phyloP scores from a whole-genome alignment of 2,797 vertebrate species.

The Monodelphis domestica region DNA sequence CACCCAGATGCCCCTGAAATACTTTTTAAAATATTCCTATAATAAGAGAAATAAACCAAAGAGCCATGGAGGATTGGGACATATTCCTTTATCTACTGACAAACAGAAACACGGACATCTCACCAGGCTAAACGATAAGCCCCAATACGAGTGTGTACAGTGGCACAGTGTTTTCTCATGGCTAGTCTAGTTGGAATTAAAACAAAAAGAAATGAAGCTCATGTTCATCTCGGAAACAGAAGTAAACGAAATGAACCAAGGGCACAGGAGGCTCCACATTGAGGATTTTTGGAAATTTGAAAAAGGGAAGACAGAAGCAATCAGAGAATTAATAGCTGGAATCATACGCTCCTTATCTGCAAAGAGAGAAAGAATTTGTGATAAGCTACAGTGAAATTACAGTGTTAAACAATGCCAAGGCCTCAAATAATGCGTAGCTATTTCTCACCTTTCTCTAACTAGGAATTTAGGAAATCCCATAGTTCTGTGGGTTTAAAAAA shows the following conservation, averaged over 20 bases:
- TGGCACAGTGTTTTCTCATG: neutral
- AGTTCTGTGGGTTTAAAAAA: no score
- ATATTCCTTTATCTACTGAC: constrained; percentile 4
- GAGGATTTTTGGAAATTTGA: neutral
- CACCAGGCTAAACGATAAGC: neutral
- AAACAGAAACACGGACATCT: constrained; percentile 16
- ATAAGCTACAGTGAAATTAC: constrained; percentile 27
- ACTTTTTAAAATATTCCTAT: constrained; percentile 8
- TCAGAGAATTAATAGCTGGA: constrained; percentile 38
- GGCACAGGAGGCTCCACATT: constrained; percentile 19
- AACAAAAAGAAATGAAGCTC: constrained; percentile 28
- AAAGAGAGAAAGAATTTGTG: constrained; percentile 38
- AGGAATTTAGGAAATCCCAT: neutral
- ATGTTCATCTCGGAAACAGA: constrained; percentile 45
- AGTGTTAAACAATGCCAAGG: constrained; percentile 48
- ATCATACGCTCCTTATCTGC: constrained; percentile 40
- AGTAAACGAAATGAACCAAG: constrained; percentile 39
- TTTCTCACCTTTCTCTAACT: neutral
- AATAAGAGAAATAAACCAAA: constrained; percentile 23
- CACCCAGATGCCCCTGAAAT: no score
- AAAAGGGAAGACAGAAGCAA: constrained; percentile 24
- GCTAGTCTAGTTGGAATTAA: constrained; percentile 11
- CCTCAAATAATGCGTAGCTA: neutral
- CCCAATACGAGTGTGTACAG: neutral
- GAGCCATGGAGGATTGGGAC: neutral